Percentiles rank a stretch among this genome's conserved stretches.
These are phyloP conservation scores for Silurus glanis DNA, from an alignment of 2,113 vertebrate genomes.

Conservation along the genomic window DNA sequence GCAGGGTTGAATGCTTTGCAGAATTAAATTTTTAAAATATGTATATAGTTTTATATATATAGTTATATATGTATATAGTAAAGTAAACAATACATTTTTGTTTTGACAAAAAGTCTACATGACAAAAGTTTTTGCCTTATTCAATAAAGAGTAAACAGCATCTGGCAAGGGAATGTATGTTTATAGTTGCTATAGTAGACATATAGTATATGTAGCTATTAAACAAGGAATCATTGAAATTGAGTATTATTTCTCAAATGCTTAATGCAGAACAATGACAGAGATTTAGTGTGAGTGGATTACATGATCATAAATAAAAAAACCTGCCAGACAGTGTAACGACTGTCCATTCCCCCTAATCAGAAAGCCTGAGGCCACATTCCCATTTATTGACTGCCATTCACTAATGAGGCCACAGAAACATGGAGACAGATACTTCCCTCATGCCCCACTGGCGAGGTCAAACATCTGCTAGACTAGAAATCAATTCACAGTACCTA, in stretches of 20 bases:
- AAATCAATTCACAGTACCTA: slow-evolving; percentile 50
- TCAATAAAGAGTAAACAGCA: neutral
- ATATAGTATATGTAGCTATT: neutral
- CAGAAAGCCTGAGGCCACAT: slow-evolving; percentile 19
- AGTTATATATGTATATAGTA: too few species aligned
- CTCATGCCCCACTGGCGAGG: slow-evolving; percentile 36
- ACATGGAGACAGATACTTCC: slow-evolving; percentile 42
- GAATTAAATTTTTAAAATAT: neutral
- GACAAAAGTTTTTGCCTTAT: neutral
- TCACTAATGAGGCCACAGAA: slow-evolving; percentile 51
- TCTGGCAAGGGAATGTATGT: neutral
- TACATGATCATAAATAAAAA: slow-evolving; percentile 11
- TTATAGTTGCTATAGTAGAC: neutral
- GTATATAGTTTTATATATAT: neutral
- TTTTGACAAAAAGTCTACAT: neutral
- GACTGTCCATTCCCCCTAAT: slow-evolving; percentile 8
- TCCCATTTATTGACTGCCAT: slow-evolving; percentile 48
- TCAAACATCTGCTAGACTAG: slow-evolving; percentile 33
- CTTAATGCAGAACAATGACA: neutral
- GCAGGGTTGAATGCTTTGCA: neutral
- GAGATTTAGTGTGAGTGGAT: neutral
- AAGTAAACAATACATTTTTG: too few species aligned
- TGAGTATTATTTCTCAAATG: neutral
- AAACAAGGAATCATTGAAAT: neutral
- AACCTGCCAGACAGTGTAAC: slow-evolving; percentile 20